These are phyloP conservation scores for Pseudorhiza aurosa DNA, from an alignment of 30 jellyfish, hydroid and myxozoan genomes.

Conservation along the genomic window DNA sequence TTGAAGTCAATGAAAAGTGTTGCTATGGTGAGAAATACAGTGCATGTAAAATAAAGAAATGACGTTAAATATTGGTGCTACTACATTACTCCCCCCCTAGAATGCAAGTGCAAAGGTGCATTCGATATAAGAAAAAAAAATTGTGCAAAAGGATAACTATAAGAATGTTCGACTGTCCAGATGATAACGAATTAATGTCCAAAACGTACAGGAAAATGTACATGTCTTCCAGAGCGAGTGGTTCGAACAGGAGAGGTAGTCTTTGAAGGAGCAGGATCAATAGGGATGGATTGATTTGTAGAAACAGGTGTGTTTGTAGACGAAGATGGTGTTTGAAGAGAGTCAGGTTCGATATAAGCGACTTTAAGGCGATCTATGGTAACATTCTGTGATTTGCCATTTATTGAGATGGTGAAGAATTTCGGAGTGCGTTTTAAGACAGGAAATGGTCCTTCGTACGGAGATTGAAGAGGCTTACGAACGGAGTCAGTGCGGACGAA, in stretches of 20 bases:
- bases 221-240: conserved; percentile 51
- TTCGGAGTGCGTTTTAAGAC: conserved; percentile 21
- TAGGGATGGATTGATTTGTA: conserved; percentile 3
- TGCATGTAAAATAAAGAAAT: too few relatives aligned
- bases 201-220: conserved; percentile 19
- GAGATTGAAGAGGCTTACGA: conserved; percentile 46
- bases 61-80: too few relatives aligned
- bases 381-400: conserved; percentile 28
- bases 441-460: conserved; percentile 49
- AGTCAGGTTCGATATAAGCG: conserved; percentile 36
- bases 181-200: too few relatives aligned
- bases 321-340: conserved; percentile 4
- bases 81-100: too few relatives aligned
- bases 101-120: too few relatives aligned
- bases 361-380: conserved; percentile 64
- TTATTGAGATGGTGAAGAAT: not conserved
- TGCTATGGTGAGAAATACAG: too few relatives aligned
- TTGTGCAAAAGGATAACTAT: too few relatives aligned
- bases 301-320: not conserved
- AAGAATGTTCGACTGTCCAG: too few relatives aligned
- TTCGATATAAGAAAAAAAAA: too few relatives aligned
- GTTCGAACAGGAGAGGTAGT: conserved; percentile 2
- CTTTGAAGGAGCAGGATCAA: not conserved
- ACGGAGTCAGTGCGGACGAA: conserved; percentile 26
- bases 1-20: too few relatives aligned